Percentiles rank a stretch among this genome's conserved stretches.
These are phyloP conservation scores for Sinohyriopsis cumingii DNA, from an alignment of 2,888 invertebrate genomes.

Conservation along the genomic window DNA sequence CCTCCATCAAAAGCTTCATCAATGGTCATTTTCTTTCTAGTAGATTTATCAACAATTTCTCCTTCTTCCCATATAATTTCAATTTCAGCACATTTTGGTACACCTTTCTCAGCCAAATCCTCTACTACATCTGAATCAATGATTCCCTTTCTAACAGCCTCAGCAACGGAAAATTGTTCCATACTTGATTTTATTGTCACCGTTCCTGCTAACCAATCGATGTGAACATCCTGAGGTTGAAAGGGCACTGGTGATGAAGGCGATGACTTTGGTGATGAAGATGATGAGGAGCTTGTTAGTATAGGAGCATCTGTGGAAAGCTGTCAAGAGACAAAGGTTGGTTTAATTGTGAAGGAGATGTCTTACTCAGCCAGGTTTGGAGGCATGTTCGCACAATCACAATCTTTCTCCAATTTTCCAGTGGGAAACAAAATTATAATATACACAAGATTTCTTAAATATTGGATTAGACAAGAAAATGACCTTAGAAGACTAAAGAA, in stretches of 20 bases:
- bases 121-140: slow-evolving; percentile 80
- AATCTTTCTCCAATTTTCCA: not conserved
- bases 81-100: slow-evolving; percentile 47
- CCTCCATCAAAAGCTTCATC: slow-evolving; percentile 79
- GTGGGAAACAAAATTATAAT: slow-evolving; percentile 7
- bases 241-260: slow-evolving; percentile 24
- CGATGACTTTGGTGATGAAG: slow-evolving; percentile 1
- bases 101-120: slow-evolving; percentile 72
- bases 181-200: slow-evolving; percentile 77
- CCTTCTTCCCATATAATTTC: slow-evolving; percentile 84
- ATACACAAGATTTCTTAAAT: slow-evolving; percentile 15
- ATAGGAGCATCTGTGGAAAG: slow-evolving; percentile 18
- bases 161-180: slow-evolving; percentile 85
- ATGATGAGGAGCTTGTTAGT: slow-evolving; percentile 7
- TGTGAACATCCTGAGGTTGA: slow-evolving; percentile 42
- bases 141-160: slow-evolving; percentile 78
- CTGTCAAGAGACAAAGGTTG: slow-evolving; percentile 34
- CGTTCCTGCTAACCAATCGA: slow-evolving; percentile 59
- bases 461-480: slow-evolving; percentile 14
- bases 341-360: slow-evolving; percentile 10
- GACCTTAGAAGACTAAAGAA: slow-evolving; percentile 7
- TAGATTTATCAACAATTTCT: slow-evolving; percentile 71
- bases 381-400: not conserved
- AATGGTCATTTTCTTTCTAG: slow-evolving; percentile 85
- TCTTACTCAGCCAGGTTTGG: slow-evolving; percentile 1